Conservation (phyloP, 2,797 vertebrate species). For the Tolypeutes matacus region DNA sequence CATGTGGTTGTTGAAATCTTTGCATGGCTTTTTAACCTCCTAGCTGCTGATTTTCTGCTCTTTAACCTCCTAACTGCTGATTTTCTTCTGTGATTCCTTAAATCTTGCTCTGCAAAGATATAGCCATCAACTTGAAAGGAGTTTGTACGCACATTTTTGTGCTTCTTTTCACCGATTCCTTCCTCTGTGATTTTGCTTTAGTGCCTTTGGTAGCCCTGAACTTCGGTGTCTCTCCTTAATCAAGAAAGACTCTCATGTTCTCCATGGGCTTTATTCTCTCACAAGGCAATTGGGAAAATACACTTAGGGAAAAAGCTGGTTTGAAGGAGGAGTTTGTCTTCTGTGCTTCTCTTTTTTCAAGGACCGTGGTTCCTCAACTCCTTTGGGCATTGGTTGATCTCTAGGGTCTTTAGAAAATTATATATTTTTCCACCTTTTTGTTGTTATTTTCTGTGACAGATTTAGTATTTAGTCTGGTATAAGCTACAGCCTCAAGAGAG, state of each 20-base stretch:
- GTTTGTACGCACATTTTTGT: background rate
- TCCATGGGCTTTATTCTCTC: background rate
- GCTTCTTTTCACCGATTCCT: background rate
- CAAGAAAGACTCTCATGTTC: no score
- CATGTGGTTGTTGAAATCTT: background rate
- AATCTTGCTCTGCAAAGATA: background rate
- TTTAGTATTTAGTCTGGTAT: background rate
- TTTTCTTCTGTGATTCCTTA: constrained; percentile 9
- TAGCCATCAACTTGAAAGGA: background rate
- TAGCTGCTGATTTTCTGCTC: background rate
- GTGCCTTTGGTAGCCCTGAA: background rate
- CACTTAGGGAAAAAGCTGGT: background rate
- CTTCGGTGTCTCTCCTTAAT: no score
- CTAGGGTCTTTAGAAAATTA: background rate
- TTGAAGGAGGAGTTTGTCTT: background rate
- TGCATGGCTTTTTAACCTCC: background rate
- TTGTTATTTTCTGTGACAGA: background rate
- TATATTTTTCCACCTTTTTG: background rate
- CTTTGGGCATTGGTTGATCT: background rate
- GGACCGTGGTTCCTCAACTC: background rate
- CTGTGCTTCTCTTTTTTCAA: background rate
- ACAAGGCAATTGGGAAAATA: background rate
- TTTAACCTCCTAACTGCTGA: background rate
- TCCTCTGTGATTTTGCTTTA: background rate
- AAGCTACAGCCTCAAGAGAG: background rate